A percentile compares a stretch with the other conserved stretches of the same genome.
phyloP scores from a whole-genome alignment of 1,140 invertebrate genomes.

The Bacillus rossius region DNA sequence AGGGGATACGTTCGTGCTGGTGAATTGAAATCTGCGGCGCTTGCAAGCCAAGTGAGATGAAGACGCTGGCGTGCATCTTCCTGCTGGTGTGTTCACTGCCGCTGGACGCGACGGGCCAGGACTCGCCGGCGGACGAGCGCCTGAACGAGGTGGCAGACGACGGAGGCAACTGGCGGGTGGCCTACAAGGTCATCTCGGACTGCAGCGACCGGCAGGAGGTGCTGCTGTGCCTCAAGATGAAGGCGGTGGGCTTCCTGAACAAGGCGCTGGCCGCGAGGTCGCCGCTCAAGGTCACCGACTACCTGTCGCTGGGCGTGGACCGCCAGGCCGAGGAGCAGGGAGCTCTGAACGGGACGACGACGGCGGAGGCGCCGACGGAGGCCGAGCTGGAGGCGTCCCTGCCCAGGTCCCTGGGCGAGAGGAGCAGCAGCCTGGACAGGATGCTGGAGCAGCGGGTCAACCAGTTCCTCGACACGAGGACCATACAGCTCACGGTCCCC shows the following conservation, averaged over 20 bases:
- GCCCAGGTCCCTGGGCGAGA: slow-evolving; percentile 60
- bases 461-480: slow-evolving; percentile 67
- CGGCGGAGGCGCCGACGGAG: slow-evolving; percentile 41
- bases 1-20: too few species aligned
- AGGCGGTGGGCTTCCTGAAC: slow-evolving; percentile 17
- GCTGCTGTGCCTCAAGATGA: slow-evolving; percentile 17
- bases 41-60: too few species aligned
- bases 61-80: too few species aligned
- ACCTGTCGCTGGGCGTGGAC: slow-evolving; percentile 2
- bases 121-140: background rate
- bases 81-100: too few species aligned
- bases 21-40: too few species aligned
- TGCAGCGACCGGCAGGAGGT: slow-evolving; percentile 7
- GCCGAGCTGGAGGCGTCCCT: slow-evolving; percentile 59
- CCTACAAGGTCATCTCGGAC: slow-evolving; percentile 11
- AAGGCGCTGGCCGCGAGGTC: background rate
- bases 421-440: slow-evolving; percentile 63
- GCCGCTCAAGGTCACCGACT: slow-evolving; percentile 7
- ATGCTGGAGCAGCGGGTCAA: slow-evolving; percentile 67
- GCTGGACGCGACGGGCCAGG: too few species aligned
- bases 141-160: slow-evolving; percentile 7
- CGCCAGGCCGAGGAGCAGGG: background rate
- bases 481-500: slow-evolving; percentile 67
- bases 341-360: too few species aligned
- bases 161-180: slow-evolving; percentile 4